These are phyloP conservation scores for Piprites chloris DNA, from an alignment of 2,113 vertebrate species.

Conservation along the genomic window DNA sequence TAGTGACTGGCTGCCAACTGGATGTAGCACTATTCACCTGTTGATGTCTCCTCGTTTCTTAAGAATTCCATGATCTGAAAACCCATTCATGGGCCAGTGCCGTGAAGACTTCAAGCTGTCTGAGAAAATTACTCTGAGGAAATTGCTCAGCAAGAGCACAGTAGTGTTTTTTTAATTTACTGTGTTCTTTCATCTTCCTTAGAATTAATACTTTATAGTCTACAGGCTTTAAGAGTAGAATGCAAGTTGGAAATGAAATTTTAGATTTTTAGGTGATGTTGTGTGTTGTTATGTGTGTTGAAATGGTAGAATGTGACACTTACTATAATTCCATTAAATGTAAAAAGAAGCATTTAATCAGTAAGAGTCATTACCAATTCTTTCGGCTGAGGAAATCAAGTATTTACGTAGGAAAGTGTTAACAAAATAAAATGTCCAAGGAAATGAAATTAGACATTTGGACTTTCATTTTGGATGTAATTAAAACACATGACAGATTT, in stretches of 20 bases:
- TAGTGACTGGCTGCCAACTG: not conserved
- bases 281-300: not conserved
- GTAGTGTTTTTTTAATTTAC: not conserved
- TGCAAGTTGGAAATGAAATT: not conserved
- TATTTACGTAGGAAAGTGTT: not conserved
- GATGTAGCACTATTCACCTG: not conserved
- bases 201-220: not conserved
- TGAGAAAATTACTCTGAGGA: not conserved
- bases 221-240: not conserved
- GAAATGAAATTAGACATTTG: not conserved
- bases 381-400: not conserved
- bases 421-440: not conserved
- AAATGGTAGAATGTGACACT: not conserved
- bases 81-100: fast-evolving
- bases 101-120: not conserved
- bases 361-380: not conserved
- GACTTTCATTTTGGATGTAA: not conserved
- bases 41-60: not conserved
- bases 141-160: not conserved
- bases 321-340: not conserved
- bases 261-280: not conserved
- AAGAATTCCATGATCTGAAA: not conserved
- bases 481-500: not conserved
- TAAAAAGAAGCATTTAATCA: not conserved
- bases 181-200: not conserved